Conservation (phyloP, 2,797 vertebrate species). For the Xenopus petersii region DNA sequence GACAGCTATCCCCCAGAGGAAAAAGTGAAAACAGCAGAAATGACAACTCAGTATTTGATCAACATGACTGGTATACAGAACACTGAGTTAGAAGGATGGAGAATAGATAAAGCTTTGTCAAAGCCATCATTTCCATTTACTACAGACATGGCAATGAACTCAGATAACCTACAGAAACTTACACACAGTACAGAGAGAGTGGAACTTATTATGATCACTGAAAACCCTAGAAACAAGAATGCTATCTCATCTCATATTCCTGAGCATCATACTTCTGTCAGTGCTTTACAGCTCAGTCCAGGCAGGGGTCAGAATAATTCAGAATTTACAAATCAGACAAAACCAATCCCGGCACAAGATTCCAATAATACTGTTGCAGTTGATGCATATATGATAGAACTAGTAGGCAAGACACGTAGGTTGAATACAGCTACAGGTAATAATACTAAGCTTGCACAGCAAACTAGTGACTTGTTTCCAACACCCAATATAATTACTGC, state of each 20-base stretch:
- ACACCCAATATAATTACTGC: neutral
- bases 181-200: neutral
- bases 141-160: constrained; percentile 4
- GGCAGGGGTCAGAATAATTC: neutral
- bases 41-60: neutral
- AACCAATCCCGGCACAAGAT: neutral
- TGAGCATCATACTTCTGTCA: neutral
- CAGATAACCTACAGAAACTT: neutral
- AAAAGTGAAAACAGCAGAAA: constrained; percentile 7
- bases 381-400: neutral
- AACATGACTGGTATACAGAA: neutral
- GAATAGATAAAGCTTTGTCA: neutral
- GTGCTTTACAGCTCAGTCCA: neutral
- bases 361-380: neutral
- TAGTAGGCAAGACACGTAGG: neutral
- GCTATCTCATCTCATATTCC: neutral
- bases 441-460: neutral
- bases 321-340: neutral
- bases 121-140: neutral
- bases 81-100: neutral
- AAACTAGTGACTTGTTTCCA: constrained; percentile 4
- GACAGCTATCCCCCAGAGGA: constrained; percentile 3
- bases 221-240: neutral
- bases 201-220: neutral
- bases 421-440: neutral